Evolutionary conservation across 1,140 invertebrate genomes (phyloP), one percentile per base, ranked within the genome.

Genomic region (Drosophila tropicalis): DNA sequence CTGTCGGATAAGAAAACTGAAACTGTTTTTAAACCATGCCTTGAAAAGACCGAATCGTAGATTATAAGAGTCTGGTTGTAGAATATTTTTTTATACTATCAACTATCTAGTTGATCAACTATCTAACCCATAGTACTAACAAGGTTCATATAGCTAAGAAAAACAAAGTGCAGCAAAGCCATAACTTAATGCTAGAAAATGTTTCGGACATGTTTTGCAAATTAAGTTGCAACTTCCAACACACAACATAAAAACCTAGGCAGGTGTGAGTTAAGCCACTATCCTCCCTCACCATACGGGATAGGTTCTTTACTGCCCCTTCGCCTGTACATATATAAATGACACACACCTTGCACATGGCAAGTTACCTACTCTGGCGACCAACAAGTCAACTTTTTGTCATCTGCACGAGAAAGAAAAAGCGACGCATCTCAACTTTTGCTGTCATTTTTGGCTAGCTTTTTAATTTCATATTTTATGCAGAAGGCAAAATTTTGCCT

Each of bases 391-490:
- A 67, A 74, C 73, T 60, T 67, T 55, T 58, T 76, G 44, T 39
- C 36, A 62, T 51, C 62, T 63, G 60, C 19, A 44, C 51, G 44
- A 36, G 56, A 47, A 2, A 39, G 36, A 39, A 13, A 39, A 10
- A 36, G 34, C 34, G 32, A 58, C 19, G 60, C 22, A 10, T 10
- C 67, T 36, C n/a, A 57, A 55, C 67, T 74, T 70, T 70, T 70
- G 29, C 41, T 62, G 60, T 36, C 62, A 19, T 63, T 47, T 76
- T 76, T 60, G 64, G 72, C 61, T 44, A 63, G 68, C 65, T 36
- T 81, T 81, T 81, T 81, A 81, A 81, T 81, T 76, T 76, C 65
- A 81, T 81, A 81, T 71, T 78, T 78, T 78, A 78, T 78, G 76
- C 68, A 77, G 15, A 6, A 10, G 10, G 34, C 17, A 22, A 51